Base-by-base conservation (phyloP, 35 echinoderm and acorn worm species). In the Anneissia japonica region DNA sequence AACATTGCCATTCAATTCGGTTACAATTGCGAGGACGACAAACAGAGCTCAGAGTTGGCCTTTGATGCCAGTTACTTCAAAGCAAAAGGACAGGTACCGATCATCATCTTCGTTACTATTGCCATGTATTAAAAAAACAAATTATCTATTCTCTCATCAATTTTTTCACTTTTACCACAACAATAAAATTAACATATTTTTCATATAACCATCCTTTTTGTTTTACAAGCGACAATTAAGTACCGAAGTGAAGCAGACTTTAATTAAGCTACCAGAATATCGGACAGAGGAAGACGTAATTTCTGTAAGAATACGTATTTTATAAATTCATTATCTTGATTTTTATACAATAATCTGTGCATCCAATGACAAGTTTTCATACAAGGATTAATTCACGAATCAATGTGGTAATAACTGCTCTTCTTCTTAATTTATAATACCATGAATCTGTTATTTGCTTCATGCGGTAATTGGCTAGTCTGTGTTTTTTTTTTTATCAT, bases 31-130 rank as follows among this genome's bases (percentile, higher is more conserved):
- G 26, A 9, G 6, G 21, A 64, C 51, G 21, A 64, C 7, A 26
- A 64, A 12, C 46, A 36, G 10, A 84, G 41, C 36, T 87, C 92
- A 0, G 88, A 81, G 29, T 84, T 94, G 6, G 55, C 83, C 21
- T 97, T 97, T 77, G 91, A 97, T 82, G 91, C 83, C 21, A 83
- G 56, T 13, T 36, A 87, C 35, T 97, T 81, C 91, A 93, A 90
- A 85, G 87, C 88, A 21, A 90, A 87, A 31, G 87, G 87, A 84
- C 85, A 97, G 81, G 94, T 97, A 78, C n/a, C n/a, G n/a, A n/a
- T n/a, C n/a, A n/a, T n/a, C n/a, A n/a, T n/a, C n/a, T n/a, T n/a
- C n/a, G n/a, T n/a, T n/a, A n/a, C n/a, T n/a, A n/a, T n/a, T n/a
- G n/a, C n/a, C n/a, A n/a, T n/a, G n/a, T n/a, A n/a, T n/a, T n/a